Base-by-base conservation (phyloP, 1,140 invertebrate genomes). In the Euglossa dilemma region DNA sequence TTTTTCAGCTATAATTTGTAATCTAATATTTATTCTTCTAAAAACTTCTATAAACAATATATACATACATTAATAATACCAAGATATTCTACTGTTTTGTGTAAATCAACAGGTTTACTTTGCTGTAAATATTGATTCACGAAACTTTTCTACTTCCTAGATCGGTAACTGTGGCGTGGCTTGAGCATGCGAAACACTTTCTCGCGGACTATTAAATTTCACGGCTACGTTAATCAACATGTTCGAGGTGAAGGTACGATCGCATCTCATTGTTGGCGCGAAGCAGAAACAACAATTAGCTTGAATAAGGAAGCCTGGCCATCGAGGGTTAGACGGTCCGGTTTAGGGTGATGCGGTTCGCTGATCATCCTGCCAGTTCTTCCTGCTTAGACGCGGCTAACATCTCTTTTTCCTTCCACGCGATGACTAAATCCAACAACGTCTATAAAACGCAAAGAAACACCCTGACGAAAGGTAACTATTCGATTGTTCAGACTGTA, bases 151-250 rank as follows among this genome's bases (percentile, higher is more conserved):
- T 23, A 20, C 25, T 50, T 64, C 16, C 23, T 66, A 64, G 25
- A 64, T 76, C 25, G 20, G 45, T 36, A 18, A 64, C 69, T 54
- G 16, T 45, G 78, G 28, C 43, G 52, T 50, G 43, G 52, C n/a
- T 45, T 71, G 59, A 69, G 81, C 36, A 64, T 28, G 36, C 77
- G 85, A 84, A 84, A 84, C 67, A 87, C 81, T 87, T 87, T 80
- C 82, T 43, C 69, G 77, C 78, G 54, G 77, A 84, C 75, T 84
- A 87, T 87, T 87, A 87, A 87, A 87, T 87, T 87, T 87, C 82
- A 87, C 74, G 86, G 82, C 74, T 87, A 61, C 73, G 76, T 77
- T 87, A 63, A 87, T 87, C 70, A 87, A 61, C 76, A 52, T 57
- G 72, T 71, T 67, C 59, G 72, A 77, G 71, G 67, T 61, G 71